Evolutionary conservation across 2,113 vertebrate species (phyloP), one percentile per base, ranked within the genome.

Genomic region (Cyanocitta stelleri): DNA sequence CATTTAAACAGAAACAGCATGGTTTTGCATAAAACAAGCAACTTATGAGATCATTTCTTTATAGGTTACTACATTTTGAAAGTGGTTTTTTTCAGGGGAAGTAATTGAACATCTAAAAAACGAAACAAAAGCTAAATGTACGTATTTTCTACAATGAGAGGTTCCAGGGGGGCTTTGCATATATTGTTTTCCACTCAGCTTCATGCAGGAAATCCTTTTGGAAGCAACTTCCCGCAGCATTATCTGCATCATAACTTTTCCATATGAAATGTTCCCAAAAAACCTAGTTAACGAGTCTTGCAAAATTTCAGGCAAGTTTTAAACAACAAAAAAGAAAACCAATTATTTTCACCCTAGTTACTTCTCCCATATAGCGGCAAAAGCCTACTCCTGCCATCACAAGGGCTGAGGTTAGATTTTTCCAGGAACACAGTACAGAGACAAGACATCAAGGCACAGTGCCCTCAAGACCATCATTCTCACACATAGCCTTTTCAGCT

Each of bases 1-100:
- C 85, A 96, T 82, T 97, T 91, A 94, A 96, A 89, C 30, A 91
- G 69, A 93, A 79, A 82, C 51, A 78, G 71, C 67, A 55, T 52
- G 37, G 27, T 95, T 92, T 55, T 64, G 39, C 67, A 87, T 71
- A 92, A 92, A 92, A 77, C 10, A 68, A 69, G n/a, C 23, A 79
- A 73, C 64, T 74, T 58, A 27, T 1, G 6, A 74, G 62, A 69
- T 54, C 16, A 54, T 68, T 79, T 63, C 39, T 66, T 51, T 41
- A 61, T 20, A 22, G 20, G 48, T 87, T 81, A 76, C 69, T 43
- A 16, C 20, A 63, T 73, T 96, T 87, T 62, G 55, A 32, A 73
- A 91, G 68, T 29, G 18, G 18, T 64, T 67, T 62, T 10, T 71
- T 58, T 37, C 10, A 46, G 43, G 27, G 24, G 51, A 71, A 80